Evolutionary conservation across 2,888 invertebrate genomes (phyloP), one percentile per base, ranked within the genome.

Genomic region (Colostygia pectinataria): DNA sequence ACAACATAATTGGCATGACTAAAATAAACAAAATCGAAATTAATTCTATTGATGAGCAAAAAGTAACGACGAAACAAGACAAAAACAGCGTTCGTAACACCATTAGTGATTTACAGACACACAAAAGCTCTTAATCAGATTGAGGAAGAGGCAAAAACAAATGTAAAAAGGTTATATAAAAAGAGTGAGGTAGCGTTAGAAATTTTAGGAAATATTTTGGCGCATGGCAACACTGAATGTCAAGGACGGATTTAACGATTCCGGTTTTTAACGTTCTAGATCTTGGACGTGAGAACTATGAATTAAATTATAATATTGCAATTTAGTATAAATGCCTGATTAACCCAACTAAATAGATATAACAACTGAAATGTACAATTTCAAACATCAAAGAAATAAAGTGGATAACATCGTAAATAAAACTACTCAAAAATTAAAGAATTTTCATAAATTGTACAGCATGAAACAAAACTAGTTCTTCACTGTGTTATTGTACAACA

Each of bases 121-220:
- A 52, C 51, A 56, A 55, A 57, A 49, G 53, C 53, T 49, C 44
- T 56, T 56, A 56, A 55, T 59, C 47, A 41, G 46, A 51, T 53
- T 40, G 43, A 50, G 49, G 45, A 49, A 53, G 39, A 28, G 8
- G 13, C 40, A 42, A 53, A 57, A 57, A 57, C 49, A 32, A 20
- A 24, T 25, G 27, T 40, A 54, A 48, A 42, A 25, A 31, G 18
- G 6, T 24, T 36, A n/a, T 5, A 34, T 28, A 50, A 45, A 50
- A 51, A 41, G 43, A 20, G 38, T 24, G 28, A 39, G 24, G 52
- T 42, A 38, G 31, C 52, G 54, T 47, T 36, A 36, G 42, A 53
- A 47, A 47, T 45, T 53, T 44, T 47, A 5, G 38, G 46, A 54
- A 48, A 33, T 29, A 43, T 37, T 55, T 48, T 38, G 8, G 43